Conservation (phyloP, 2,888 invertebrate species). For the Busseola fusca region DNA sequence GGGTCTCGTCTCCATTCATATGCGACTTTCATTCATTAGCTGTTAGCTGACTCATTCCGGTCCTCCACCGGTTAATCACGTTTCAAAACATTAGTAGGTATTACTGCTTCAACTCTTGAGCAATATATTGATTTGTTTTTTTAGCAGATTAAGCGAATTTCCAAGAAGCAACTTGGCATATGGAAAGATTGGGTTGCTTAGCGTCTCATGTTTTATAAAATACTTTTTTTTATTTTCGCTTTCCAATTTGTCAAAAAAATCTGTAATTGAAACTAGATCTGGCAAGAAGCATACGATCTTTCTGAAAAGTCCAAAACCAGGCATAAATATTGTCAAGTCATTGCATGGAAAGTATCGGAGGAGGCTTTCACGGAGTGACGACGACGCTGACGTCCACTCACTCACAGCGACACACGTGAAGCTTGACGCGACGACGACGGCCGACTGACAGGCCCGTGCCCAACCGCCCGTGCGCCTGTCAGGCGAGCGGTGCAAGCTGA, state of each 20-base stretch:
- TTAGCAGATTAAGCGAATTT: conserved; percentile 1
- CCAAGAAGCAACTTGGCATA: conserved; percentile 6
- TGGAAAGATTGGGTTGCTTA: not conserved
- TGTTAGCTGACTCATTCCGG: conserved; percentile 40
- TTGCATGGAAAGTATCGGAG: conserved; percentile 42
- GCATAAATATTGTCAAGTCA: conserved; percentile 16
- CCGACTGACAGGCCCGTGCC: no score
- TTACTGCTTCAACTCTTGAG: conserved; percentile 7
- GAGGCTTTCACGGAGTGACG: conserved; percentile 42
- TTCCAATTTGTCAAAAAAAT: not conserved
- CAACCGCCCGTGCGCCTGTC: conserved; percentile 6
- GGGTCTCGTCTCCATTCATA: conserved; percentile 50
- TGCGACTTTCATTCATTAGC: conserved; percentile 52
- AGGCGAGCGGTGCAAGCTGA: conserved; percentile 5
- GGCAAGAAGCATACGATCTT: not conserved
- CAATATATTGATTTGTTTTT: conserved; percentile 4
- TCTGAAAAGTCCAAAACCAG: conserved; percentile 2
- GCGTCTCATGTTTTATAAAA: not conserved
- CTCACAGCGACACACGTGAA: conserved; percentile 32
- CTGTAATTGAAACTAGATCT: not conserved
- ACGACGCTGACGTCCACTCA: conserved; percentile 38
- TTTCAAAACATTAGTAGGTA: conserved; percentile 36
- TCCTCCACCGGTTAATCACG: conserved; percentile 36
- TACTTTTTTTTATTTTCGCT: not conserved
- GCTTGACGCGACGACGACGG: conserved; percentile 15